Evolutionary conservation across 2,113 vertebrate species (phyloP).

Genomic region (Sinocyclocheilus grahami): DNA sequence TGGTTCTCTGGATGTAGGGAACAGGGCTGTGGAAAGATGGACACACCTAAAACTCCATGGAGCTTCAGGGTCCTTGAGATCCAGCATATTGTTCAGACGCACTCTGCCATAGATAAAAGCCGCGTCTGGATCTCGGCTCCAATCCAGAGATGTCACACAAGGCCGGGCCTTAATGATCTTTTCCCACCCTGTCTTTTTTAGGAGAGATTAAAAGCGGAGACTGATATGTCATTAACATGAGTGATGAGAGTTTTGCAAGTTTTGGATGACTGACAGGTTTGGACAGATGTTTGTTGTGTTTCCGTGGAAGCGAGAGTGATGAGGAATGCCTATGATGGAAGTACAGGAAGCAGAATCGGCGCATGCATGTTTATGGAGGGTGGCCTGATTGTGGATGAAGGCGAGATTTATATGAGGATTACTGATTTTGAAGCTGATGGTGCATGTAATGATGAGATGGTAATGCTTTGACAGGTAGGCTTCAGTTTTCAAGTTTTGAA

Average conservation of each 20-base stretch:
- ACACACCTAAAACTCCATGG: background rate
- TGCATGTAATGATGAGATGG: background rate
- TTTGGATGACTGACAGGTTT: slow-evolving; percentile 25
- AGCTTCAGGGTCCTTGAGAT: slow-evolving; percentile 11
- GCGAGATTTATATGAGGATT: background rate
- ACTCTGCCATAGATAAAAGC: slow-evolving; percentile 44
- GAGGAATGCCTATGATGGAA: slow-evolving; percentile 5
- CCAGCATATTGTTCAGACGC: slow-evolving; percentile 14
- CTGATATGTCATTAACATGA: slow-evolving; percentile 30
- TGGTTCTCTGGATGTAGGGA: background rate
- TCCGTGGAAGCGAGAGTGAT: slow-evolving; percentile 5
- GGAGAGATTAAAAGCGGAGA: slow-evolving; percentile 31
- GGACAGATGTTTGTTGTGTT: slow-evolving; percentile 5
- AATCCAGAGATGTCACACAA: slow-evolving; percentile 62
- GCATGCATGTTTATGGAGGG: background rate
- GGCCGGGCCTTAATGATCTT: slow-evolving; percentile 70
- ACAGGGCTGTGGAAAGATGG: background rate
- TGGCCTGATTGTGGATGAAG: background rate
- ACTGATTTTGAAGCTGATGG: background rate
- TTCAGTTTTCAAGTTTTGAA: slow-evolving; percentile 45
- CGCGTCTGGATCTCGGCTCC: slow-evolving; percentile 53
- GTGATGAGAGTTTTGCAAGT: slow-evolving; percentile 13
- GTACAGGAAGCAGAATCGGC: background rate
- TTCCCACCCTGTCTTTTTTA: slow-evolving; percentile 17
- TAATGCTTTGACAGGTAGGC: slow-evolving; percentile 17